Evolutionary conservation across 2,113 vertebrate genomes (phyloP).

Genomic region (Tursiops truncatus): DNA sequence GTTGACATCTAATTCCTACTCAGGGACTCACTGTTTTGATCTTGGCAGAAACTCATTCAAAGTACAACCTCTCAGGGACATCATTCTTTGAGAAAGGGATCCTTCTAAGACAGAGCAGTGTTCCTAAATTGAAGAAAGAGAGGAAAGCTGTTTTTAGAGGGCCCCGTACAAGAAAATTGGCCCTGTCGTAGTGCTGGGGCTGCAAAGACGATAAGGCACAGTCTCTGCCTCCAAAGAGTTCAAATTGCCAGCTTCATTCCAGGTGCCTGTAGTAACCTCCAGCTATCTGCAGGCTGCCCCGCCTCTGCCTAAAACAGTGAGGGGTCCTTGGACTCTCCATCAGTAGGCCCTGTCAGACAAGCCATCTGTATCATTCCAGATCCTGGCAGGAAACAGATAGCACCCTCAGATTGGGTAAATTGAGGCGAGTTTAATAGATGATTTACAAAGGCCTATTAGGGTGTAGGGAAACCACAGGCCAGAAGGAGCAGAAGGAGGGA

Average conservation of each 20-base stretch:
- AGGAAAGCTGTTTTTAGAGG: neutral
- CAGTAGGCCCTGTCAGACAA: conserved; percentile 51
- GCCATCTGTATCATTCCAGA: conserved; percentile 54
- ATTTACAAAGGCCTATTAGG: conserved; percentile 48
- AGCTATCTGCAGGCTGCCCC: neutral
- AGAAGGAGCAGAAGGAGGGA: conserved; percentile 64
- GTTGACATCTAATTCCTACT: neutral
- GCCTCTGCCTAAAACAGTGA: conserved; percentile 45
- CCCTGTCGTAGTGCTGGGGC: neutral
- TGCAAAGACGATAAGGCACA: neutral
- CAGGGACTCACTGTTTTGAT: neutral
- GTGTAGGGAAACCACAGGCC: conserved; percentile 55
- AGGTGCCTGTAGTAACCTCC: conserved; percentile 8
- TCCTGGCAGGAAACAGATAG: conserved; percentile 68
- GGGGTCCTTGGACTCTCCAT: neutral
- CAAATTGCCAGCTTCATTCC: conserved; percentile 22
- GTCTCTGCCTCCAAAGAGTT: neutral
- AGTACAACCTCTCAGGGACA: neutral
- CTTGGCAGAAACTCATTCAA: conserved; percentile 8
- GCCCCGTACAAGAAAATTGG: neutral
- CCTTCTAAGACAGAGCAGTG: neutral
- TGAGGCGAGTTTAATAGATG: conserved; percentile 58
- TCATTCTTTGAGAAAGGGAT: neutral
- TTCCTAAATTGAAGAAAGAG: conserved; percentile 5
- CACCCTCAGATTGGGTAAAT: conserved; percentile 54